Conservation (phyloP, 1,140 invertebrate species). For the Neotoxoptera formosana region DNA sequence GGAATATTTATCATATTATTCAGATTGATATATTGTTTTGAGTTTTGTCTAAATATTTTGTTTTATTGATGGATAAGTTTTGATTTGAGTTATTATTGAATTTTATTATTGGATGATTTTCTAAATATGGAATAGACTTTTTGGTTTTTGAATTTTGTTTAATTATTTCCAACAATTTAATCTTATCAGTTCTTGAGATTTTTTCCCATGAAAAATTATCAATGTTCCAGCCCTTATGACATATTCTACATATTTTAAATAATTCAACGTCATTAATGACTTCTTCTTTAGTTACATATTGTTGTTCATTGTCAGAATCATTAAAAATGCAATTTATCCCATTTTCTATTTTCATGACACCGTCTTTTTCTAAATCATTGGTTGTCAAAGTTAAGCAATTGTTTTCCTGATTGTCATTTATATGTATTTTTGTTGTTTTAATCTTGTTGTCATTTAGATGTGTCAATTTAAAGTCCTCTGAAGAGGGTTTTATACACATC, state of each 20-base stretch:
- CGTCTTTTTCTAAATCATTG: background rate
- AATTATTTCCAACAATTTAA: background rate
- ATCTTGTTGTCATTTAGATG: background rate
- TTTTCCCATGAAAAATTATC: background rate
- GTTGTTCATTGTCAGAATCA: background rate
- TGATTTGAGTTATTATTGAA: background rate
- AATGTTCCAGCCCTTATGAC: background rate
- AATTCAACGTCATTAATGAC: background rate
- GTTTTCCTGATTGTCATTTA: background rate
- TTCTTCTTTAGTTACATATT: background rate
- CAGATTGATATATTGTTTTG: background rate
- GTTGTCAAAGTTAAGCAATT: background rate
- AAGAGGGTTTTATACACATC: background rate
- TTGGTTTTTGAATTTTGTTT: background rate
- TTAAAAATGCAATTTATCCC: background rate
- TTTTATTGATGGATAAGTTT: background rate
- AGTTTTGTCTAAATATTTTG: background rate
- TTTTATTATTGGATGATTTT: background rate
- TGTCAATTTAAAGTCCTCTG: background rate
- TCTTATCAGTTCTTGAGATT: background rate
- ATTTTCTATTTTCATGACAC: background rate
- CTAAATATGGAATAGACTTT: background rate
- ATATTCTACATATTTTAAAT: background rate
- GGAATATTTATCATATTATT: background rate
- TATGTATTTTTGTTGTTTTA: background rate